Evolutionary conservation across 2,113 vertebrate genomes (phyloP).

Genomic region (Anoplopoma fimbria): DNA sequence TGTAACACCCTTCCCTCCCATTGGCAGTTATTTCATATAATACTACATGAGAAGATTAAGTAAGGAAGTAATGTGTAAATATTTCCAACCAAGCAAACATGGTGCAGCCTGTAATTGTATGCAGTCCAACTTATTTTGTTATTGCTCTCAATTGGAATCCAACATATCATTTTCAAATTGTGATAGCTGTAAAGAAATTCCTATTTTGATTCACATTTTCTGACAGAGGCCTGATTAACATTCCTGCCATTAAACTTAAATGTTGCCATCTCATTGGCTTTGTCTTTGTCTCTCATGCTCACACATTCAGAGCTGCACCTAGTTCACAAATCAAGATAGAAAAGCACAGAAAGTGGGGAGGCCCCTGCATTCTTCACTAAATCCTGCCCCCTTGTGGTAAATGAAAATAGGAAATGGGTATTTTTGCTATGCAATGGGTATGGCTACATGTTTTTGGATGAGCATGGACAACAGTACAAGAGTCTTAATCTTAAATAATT

Average conservation of each 20-base stretch:
- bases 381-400: constrained; percentile 66
- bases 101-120: neutral
- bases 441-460: neutral
- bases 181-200: neutral
- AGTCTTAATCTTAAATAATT: neutral
- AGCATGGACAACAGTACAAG: neutral
- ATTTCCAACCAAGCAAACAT: neutral
- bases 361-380: constrained; percentile 37
- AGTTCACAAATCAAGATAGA: neutral
- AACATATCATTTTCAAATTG: neutral
- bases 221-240: neutral
- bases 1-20: neutral
- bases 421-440: neutral
- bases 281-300: neutral
- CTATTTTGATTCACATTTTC: neutral
- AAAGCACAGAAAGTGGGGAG: neutral
- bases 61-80: neutral
- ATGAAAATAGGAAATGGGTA: neutral
- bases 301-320: neutral
- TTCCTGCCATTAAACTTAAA: neutral
- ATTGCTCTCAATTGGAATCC: neutral
- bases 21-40: neutral
- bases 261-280: neutral
- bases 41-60: neutral
- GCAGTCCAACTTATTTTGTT: neutral